Evolutionary conservation across 1,140 invertebrate genomes (phyloP).

Genomic region (Drosophila pruinosa): DNA sequence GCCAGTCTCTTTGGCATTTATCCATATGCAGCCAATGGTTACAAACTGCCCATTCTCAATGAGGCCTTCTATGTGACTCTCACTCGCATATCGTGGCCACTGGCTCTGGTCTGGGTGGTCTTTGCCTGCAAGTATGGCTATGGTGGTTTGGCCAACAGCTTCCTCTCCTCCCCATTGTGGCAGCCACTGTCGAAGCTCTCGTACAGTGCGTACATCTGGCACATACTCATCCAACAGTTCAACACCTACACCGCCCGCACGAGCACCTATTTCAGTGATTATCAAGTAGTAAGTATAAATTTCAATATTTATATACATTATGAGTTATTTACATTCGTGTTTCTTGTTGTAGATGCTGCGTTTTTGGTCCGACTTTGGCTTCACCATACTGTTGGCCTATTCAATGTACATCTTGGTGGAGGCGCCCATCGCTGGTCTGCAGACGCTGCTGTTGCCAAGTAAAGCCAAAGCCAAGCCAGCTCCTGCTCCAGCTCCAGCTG

Average conservation of each 20-base stretch:
- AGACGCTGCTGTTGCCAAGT: conserved; percentile 20
- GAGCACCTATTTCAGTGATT: conserved; percentile 60
- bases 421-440: conserved; percentile 48
- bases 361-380: conserved; percentile 63
- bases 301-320: background rate
- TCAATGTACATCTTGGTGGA: conserved; percentile 49
- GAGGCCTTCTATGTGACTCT: conserved; percentile 86
- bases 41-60: conserved; percentile 57
- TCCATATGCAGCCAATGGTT: conserved; percentile 57
- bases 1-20: conserved; percentile 70
- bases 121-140: conserved; percentile 87
- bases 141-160: conserved; percentile 84
- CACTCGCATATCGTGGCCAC: conserved; percentile 85
- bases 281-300: conserved; percentile 57
- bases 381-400: conserved; percentile 47
- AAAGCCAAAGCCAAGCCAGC: background rate
- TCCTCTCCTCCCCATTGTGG: conserved; percentile 83
- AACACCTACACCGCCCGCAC: conserved; percentile 37
- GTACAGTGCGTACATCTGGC: conserved; percentile 84
- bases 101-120: conserved; percentile 87
- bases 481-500: background rate
- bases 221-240: conserved; percentile 70
- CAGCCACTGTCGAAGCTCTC: conserved; percentile 83
- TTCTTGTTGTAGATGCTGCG: conserved; percentile 40
- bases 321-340: background rate